phyloP scores from a whole-genome alignment of 2,888 invertebrate genomes.

The Agrypnus murinus region DNA sequence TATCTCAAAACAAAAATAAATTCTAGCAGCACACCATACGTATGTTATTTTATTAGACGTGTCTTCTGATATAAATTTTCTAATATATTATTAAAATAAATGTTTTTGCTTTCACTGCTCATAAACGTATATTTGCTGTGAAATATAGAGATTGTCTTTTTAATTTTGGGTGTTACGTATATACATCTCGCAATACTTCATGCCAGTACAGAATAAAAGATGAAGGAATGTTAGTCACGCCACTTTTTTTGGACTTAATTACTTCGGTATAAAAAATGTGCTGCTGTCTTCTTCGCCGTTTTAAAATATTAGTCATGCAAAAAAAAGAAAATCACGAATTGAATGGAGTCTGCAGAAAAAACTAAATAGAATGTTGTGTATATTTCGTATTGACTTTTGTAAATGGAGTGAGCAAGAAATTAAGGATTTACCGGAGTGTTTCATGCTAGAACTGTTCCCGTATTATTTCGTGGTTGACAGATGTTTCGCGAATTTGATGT shows the following conservation, averaged over 20 bases:
- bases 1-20: no score
- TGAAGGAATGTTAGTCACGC: conserved; percentile 26
- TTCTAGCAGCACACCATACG: conserved; percentile 2
- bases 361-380: conserved; percentile 14
- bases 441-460: conserved; percentile 41
- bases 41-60: neutral
- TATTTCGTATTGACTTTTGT: conserved; percentile 29
- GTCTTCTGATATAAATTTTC: neutral
- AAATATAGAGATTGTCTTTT: conserved; percentile 27
- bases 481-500: conserved; percentile 55
- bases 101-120: neutral
- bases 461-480: conserved; percentile 53
- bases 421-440: conserved; percentile 15
- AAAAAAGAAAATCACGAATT: conserved; percentile 24
- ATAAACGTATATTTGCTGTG: conserved; percentile 10
- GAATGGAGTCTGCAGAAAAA: neutral
- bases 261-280: conserved; percentile 16
- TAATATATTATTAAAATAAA: conserved; percentile 8
- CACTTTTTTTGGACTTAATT: conserved; percentile 22
- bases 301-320: conserved; percentile 12
- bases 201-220: conserved; percentile 16
- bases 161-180: conserved; percentile 26
- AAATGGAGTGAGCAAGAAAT: conserved; percentile 28
- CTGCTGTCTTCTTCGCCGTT: neutral
- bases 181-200: conserved; percentile 17